Evolutionary conservation across 2,797 vertebrate species (phyloP).

Genomic region (Alexandromys oeconomus): DNA sequence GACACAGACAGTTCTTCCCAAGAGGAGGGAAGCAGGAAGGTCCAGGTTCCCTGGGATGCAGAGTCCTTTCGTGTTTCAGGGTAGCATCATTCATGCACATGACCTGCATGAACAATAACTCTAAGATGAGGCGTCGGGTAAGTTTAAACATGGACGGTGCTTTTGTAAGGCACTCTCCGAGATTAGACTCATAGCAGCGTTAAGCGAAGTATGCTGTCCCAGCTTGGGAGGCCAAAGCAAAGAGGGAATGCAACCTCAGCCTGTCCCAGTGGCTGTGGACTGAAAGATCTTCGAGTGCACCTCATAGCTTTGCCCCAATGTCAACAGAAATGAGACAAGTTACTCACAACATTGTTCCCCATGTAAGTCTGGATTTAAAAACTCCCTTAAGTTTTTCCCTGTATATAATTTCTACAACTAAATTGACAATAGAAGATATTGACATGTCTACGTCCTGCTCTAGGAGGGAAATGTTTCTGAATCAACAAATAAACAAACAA

Average conservation of each 20-base stretch:
- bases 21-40: neutral
- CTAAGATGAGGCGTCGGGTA: neutral
- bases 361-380: neutral
- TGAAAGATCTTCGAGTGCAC: fast-evolving
- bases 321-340: neutral
- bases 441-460: neutral
- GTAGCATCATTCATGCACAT: neutral
- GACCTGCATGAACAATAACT: neutral
- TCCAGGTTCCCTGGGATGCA: neutral
- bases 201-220: neutral
- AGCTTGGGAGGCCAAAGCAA: neutral
- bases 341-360: neutral
- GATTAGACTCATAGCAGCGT: neutral
- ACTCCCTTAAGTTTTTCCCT: neutral
- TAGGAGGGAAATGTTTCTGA: neutral
- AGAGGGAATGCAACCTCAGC: neutral
- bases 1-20: neutral
- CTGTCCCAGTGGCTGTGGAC: fast-evolving
- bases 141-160: neutral
- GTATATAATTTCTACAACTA: neutral
- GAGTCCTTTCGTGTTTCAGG: neutral
- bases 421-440: neutral
- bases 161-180: neutral
- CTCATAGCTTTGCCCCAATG: fast-evolving
- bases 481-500: neutral